Percentiles rank a stretch among this genome's conserved stretches.
phyloP scores from a whole-genome alignment of 1,140 invertebrate species.

The Halictus rubicundus region DNA sequence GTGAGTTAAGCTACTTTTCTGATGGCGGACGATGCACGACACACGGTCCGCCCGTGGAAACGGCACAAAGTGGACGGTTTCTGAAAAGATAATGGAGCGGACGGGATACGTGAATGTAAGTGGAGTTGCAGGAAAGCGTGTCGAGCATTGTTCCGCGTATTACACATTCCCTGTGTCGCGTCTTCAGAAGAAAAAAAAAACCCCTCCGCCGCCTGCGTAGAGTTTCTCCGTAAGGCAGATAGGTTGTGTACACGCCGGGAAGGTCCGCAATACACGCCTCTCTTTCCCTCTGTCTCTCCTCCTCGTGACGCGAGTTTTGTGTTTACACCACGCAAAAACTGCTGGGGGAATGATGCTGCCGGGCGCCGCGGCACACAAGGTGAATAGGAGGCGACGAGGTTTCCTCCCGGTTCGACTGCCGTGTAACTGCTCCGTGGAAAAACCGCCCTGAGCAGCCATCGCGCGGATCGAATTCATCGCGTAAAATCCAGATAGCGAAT shows the following conservation, averaged over 20 bases:
- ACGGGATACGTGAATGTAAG: conserved; percentile 59
- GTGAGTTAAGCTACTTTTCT: conserved; percentile 14
- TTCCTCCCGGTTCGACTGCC: conserved; percentile 24
- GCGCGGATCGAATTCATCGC: conserved; percentile 15
- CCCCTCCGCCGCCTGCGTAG: conserved; percentile 26
- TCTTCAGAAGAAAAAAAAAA: conserved; percentile 55
- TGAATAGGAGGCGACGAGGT: conserved; percentile 41
- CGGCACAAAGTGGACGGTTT: conserved; percentile 63
- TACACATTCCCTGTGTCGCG: conserved; percentile 64
- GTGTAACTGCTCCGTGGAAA: conserved; percentile 33
- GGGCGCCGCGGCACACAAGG: conserved; percentile 26
- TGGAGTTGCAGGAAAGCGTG: conserved; percentile 62
- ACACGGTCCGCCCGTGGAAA: conserved; percentile 27
- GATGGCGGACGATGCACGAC: conserved; percentile 14
- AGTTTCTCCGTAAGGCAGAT: conserved; percentile 34
- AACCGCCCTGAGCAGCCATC: not conserved
- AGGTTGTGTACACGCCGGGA: conserved; percentile 46
- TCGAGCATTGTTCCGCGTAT: conserved; percentile 63
- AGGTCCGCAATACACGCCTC: conserved; percentile 26
- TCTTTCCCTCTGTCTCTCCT: conserved; percentile 27
- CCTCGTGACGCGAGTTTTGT: conserved; percentile 57
- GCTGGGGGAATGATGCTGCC: conserved; percentile 17
- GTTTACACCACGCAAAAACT: conserved; percentile 59
- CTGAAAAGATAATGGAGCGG: conserved; percentile 64
- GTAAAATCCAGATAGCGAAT: conserved; percentile 28